A percentile compares a stretch with the other conserved stretches of the same genome.
These are phyloP conservation scores for Dolichoris vasculosae DNA, from an alignment of 1,140 invertebrate genomes.

Conservation along the genomic window DNA sequence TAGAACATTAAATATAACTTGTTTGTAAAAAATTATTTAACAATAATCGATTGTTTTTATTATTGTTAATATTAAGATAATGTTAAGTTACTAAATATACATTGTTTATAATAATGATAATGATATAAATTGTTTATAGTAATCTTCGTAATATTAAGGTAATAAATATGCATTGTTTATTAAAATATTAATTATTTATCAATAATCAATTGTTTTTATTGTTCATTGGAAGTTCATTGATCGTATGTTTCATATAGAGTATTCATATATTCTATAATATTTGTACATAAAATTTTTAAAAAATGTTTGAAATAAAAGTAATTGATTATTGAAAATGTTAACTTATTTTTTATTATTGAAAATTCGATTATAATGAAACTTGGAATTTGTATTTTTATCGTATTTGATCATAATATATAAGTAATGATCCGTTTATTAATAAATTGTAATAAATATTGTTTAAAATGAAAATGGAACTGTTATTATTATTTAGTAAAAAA, in stretches of 20 bases:
- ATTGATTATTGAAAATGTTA: conserved; percentile 47
- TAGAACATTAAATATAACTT: conserved; percentile 47
- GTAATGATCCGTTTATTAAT: not conserved
- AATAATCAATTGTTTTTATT: conserved; percentile 42
- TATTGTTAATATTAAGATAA: conserved; percentile 50
- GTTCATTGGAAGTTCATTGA: not conserved
- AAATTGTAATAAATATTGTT: no score
- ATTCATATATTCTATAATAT: not conserved
- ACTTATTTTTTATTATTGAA: conserved; percentile 28
- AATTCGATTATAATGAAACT: conserved; percentile 21
- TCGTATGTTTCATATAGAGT: not conserved
- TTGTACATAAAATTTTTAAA: conserved; percentile 41
- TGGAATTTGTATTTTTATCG: conserved; percentile 47
- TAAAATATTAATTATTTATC: conserved; percentile 41
- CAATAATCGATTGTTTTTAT: conserved; percentile 50
- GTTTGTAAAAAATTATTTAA: conserved; percentile 51
- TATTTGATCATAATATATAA: conserved; percentile 16
- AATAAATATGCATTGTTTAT: conserved; percentile 35
- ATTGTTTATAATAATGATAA: conserved; percentile 48
- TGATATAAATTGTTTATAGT: conserved; percentile 40
- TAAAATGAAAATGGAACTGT: conserved; percentile 20
- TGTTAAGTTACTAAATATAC: conserved; percentile 44
- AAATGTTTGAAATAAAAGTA: conserved; percentile 34
- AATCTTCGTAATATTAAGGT: conserved; percentile 19
- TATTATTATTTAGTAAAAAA: conserved; percentile 37